phyloP scores from a whole-genome alignment of 2,888 invertebrate species.

The Dromius quadrimaculatus region DNA sequence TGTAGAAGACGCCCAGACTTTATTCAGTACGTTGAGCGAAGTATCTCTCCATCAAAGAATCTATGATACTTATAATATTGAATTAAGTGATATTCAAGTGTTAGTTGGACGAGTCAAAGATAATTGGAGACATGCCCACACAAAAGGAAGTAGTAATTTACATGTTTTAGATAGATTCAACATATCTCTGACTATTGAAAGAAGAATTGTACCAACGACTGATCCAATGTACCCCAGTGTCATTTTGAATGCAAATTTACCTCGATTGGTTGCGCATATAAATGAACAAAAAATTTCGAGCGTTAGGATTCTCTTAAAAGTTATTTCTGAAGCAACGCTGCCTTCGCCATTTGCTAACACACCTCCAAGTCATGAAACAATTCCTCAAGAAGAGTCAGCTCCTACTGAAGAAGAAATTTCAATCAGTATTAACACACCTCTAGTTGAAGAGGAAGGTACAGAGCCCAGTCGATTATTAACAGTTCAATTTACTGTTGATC shows the following conservation, averaged over 20 bases:
- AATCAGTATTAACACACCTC: constrained; percentile 65
- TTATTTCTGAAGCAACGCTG: constrained; percentile 59
- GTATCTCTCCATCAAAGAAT: constrained; percentile 75
- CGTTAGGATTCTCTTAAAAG: constrained; percentile 70
- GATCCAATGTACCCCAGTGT: constrained; percentile 91
- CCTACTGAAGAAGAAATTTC: constrained; percentile 66
- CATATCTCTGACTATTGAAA: constrained; percentile 77
- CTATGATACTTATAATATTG: constrained; percentile 83
- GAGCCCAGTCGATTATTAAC: constrained; percentile 71
- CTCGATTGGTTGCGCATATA: constrained; percentile 88
- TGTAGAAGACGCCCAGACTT: constrained; percentile 55
- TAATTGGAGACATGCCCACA: constrained; percentile 90
- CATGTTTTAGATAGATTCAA: constrained; percentile 87
- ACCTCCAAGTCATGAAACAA: constrained; percentile 53
- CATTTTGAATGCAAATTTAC: constrained; percentile 86
- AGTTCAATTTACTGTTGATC: constrained; percentile 89
- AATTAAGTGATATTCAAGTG: constrained; percentile 87
- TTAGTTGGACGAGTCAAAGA: constrained; percentile 90
- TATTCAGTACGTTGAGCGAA: constrained; percentile 69
- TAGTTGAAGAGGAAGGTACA: background rate
- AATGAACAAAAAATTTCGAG: constrained; percentile 89
- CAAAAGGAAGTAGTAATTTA: constrained; percentile 84
- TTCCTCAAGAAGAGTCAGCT: constrained; percentile 65
- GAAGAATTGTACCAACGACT: constrained; percentile 82
- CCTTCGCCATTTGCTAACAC: constrained; percentile 65